Percentiles rank a stretch among this genome's conserved stretches.
These are phyloP conservation scores for Apostichopus japonicus DNA, from an alignment of 35 echinoderm and acorn worm genomes.

Conservation along the genomic window DNA sequence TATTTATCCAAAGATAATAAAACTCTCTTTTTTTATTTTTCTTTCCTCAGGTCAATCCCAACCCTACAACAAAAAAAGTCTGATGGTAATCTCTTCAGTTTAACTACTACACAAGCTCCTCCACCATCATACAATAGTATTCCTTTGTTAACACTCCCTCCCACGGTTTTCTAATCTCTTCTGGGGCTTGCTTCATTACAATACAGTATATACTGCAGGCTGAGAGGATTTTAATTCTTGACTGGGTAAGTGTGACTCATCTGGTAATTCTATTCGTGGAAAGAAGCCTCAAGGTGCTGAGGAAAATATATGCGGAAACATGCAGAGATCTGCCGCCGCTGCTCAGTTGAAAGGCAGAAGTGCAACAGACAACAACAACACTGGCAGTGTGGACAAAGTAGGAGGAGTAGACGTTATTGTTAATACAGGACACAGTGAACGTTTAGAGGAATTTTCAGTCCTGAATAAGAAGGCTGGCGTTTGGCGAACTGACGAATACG, in stretches of 20 bases:
- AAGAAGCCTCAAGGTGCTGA: slow-evolving; percentile 10
- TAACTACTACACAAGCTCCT: not conserved
- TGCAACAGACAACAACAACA: slow-evolving; percentile 8
- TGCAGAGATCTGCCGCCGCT: not conserved
- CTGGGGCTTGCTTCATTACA: too few species aligned
- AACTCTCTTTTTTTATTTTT: not conserved
- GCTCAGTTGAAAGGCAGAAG: not conserved
- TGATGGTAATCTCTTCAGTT: not conserved
- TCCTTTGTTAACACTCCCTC: not conserved
- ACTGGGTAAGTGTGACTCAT: slow-evolving; percentile 11
- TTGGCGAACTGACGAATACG: not conserved
- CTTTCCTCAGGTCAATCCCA: not conserved
- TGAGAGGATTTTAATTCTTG: slow-evolving; percentile 6
- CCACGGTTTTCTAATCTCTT: too few species aligned
- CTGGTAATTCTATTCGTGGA: not conserved
- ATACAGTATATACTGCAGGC: not conserved
- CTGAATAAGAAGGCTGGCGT: not conserved
- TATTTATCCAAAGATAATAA: slow-evolving; percentile 4
- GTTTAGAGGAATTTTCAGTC: not conserved
- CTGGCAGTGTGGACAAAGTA: not conserved
- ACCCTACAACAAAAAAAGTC: not conserved
- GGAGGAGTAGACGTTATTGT: not conserved
- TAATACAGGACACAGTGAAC: not conserved
- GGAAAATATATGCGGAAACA: not conserved
- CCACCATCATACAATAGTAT: not conserved